A percentile compares a stretch with the other conserved stretches of the same genome.
These are phyloP conservation scores for Pangasianodon gigas DNA, from an alignment of 2,113 vertebrate genomes.

Conservation along the genomic window DNA sequence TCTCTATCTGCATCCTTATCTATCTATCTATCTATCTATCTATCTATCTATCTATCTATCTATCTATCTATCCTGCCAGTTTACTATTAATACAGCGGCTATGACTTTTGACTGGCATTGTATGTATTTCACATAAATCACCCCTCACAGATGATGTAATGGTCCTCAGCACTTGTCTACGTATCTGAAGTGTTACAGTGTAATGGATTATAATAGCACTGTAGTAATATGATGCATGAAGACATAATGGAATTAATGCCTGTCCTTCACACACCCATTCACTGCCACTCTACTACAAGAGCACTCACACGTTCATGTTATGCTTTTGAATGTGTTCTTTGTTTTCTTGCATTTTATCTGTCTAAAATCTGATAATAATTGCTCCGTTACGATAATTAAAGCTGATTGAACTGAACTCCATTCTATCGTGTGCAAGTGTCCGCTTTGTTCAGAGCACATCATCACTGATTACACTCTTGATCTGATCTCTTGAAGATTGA, in stretches of 20 bases:
- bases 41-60: neutral
- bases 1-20: neutral
- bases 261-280: neutral
- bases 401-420: neutral
- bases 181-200: neutral
- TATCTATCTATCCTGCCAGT: neutral
- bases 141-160: neutral
- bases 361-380: neutral
- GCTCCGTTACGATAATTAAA: neutral
- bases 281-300: neutral
- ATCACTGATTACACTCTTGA: neutral
- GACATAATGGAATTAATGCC: slow-evolving; percentile 10
- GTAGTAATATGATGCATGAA: neutral
- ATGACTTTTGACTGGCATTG: neutral
- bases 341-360: neutral
- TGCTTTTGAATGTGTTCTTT: neutral
- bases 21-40: too few species aligned
- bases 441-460: neutral
- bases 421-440: neutral
- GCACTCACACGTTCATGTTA: neutral
- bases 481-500: neutral
- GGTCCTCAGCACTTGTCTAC: neutral
- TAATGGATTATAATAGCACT: slow-evolving; percentile 10
- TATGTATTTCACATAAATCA: neutral
- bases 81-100: neutral